phyloP scores from a whole-genome alignment of 2,113 vertebrate genomes.

The Falco punctatus region DNA sequence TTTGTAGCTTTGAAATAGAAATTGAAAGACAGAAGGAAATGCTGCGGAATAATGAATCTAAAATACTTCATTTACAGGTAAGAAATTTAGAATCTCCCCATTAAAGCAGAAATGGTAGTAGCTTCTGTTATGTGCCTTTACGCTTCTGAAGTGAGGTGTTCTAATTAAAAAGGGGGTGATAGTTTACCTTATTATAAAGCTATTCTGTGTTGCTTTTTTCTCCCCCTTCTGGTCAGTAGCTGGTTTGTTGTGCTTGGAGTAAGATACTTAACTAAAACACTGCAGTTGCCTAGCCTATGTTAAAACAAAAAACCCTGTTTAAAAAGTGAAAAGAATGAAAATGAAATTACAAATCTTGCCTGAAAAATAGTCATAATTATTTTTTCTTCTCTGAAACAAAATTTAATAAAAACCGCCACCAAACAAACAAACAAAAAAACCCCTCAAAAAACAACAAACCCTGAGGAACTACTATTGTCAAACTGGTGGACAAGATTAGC shows the following conservation, averaged over 20 bases:
- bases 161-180: background rate
- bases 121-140: background rate
- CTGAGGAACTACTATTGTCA: background rate
- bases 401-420: too few species aligned
- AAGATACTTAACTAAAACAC: background rate
- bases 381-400: background rate
- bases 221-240: background rate
- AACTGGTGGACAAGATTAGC: background rate
- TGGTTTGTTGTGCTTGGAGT: background rate
- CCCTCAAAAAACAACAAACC: too few species aligned
- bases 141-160: background rate
- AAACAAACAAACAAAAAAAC: too few species aligned
- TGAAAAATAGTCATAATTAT: background rate
- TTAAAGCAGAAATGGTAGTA: slow-evolving; percentile 29
- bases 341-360: background rate
- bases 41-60: slow-evolving; percentile 83
- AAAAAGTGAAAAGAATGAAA: background rate
- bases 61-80: slow-evolving; percentile 84
- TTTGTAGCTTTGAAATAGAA: slow-evolving; percentile 84
- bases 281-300: background rate
- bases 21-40: slow-evolving; percentile 84
- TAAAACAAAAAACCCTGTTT: background rate
- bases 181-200: background rate
- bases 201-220: background rate
- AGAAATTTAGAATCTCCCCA: slow-evolving; percentile 24